phyloP scores from a whole-genome alignment of 2,797 vertebrate species.

The Potorous gilbertii region DNA sequence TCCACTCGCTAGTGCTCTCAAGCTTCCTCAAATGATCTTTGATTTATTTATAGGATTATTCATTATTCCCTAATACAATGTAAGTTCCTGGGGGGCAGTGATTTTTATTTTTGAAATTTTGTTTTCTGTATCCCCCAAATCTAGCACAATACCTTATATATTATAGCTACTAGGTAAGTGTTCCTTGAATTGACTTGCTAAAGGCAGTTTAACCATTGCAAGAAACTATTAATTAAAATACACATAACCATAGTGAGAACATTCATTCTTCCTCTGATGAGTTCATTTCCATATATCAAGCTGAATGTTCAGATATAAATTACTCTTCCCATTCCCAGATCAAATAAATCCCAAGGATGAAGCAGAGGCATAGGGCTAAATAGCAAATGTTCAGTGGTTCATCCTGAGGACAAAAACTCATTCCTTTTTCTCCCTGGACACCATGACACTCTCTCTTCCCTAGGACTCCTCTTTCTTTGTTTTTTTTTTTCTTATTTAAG shows the following conservation, averaged over 20 bases:
- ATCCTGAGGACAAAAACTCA: background rate
- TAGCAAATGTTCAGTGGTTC: background rate
- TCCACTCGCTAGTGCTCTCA: background rate
- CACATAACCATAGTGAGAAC: constrained; percentile 56
- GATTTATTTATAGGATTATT: background rate
- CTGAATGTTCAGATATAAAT: constrained; percentile 66
- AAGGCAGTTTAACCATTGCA: constrained; percentile 66
- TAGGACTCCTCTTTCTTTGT: background rate
- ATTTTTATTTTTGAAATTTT: background rate
- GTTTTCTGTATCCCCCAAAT: background rate
- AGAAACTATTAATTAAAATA: constrained; percentile 43
- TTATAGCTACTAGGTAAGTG: constrained; percentile 46
- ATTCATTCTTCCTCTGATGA: constrained; percentile 70
- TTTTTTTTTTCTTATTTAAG: background rate
- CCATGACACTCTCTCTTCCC: background rate
- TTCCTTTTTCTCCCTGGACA: background rate
- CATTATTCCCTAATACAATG: background rate
- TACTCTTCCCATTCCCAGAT: constrained; percentile 55
- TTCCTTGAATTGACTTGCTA: constrained; percentile 63
- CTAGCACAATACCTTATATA: background rate
- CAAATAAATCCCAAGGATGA: constrained; percentile 59
- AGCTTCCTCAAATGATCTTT: background rate
- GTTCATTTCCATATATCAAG: constrained; percentile 47
- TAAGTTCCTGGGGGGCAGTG: background rate
- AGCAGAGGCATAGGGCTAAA: too few species aligned